A percentile compares a stretch with the other conserved stretches of the same genome.
These are phyloP conservation scores for Meteorus colon DNA, from an alignment of 2,888 invertebrate genomes.

Conservation along the genomic window DNA sequence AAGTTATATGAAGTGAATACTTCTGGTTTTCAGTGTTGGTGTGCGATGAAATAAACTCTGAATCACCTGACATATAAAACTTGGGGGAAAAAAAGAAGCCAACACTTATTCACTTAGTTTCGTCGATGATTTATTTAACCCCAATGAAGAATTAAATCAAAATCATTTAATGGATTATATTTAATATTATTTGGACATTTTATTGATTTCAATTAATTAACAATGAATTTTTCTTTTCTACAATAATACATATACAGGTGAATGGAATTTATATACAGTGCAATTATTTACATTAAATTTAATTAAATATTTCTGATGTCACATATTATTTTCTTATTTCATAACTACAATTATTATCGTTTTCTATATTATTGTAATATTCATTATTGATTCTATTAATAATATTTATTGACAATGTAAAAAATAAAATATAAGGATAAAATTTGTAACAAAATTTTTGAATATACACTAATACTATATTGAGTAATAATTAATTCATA, in stretches of 20 bases:
- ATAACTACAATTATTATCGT: conserved; percentile 40
- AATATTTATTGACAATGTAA: conserved; percentile 39
- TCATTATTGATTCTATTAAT: no score
- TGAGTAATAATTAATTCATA: conserved; percentile 43
- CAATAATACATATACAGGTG: conserved; percentile 64
- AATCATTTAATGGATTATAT: conserved; percentile 12
- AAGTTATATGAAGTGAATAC: neutral
- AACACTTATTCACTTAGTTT: neutral
- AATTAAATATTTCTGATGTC: conserved; percentile 58
- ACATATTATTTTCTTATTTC: conserved; percentile 42
- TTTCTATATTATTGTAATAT: neutral
- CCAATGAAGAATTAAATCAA: neutral
- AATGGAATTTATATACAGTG: conserved; percentile 65
- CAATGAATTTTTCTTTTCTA: conserved; percentile 63
- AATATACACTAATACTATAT: conserved; percentile 35
- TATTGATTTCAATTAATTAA: conserved; percentile 69
- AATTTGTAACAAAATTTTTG: neutral
- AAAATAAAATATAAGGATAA: conserved; percentile 57
- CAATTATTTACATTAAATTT: conserved; percentile 65
- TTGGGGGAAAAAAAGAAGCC: neutral
- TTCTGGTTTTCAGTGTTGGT: neutral
- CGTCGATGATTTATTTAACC: conserved; percentile 1
- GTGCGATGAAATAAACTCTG: neutral
- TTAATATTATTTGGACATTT: conserved; percentile 41
- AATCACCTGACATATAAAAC: neutral